Evolutionary conservation across 2,888 invertebrate species (phyloP), one percentile per base, ranked within the genome.

Genomic region (Tolmerus cingulatus): DNA sequence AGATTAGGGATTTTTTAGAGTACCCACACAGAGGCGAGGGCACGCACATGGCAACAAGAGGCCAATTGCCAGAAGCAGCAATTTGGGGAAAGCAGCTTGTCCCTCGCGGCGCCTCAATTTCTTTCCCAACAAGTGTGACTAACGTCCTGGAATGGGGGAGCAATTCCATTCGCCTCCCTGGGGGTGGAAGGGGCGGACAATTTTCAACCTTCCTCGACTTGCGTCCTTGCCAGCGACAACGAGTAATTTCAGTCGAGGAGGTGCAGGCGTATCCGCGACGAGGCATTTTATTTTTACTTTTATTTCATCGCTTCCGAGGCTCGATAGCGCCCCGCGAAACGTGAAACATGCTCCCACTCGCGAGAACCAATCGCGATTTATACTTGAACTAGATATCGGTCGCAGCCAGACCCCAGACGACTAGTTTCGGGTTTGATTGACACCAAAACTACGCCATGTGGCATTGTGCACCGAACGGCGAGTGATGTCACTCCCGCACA

Each of bases 71-170:
- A 78, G 40, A 46, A 78, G 43, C n/a, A 40, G 43, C n/a, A 40
- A 2, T 78, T 27, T 23, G 78, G 77, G 9, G 19, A 77, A 77
- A 12, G 0, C 12, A 66, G 66, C 23, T 66, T 37, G 40, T 78
- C 78, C 5, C 78, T 23, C 23, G 23, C 66, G 27, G 23, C 46
- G 23, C 12, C 23, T 78, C 16, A 78, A 5, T 19, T n/a, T 78
- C n/a, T n/a, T 78, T 46, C 23, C 66, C 77, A 43, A 78, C 78
- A 78, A 78, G 14, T 78, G 43, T 78, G 78, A 78, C 78, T 78
- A 78, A 78, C 46, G 78, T 23, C 19, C 23, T 8, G 78, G n/a
- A 78, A 78, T 27, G 43, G 1, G 16, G n/a, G 77, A 9, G 0
- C 78, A 2, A 43, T 43, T 23, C n/a, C 19, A 19, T n/a, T n/a